Evolutionary conservation across 2,797 vertebrate species (phyloP), one percentile per base, ranked within the genome.

Genomic region (Momotus momota): DNA sequence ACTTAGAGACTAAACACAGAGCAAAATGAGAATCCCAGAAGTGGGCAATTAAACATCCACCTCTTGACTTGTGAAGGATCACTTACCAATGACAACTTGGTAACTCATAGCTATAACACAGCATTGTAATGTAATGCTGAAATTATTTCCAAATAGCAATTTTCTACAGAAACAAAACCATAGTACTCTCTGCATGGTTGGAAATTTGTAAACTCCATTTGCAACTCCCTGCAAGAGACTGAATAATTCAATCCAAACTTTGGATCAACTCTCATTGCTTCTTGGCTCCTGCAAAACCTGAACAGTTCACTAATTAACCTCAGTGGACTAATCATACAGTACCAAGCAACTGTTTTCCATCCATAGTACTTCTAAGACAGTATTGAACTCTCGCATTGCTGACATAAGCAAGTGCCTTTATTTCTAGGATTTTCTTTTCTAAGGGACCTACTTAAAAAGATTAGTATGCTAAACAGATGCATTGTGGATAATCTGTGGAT

Each of bases 301-400:
- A 95, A 51, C 52, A 45, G 72, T 29, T 91, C 10, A 1, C 38
- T 94, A 88, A 94, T 96, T 96, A 94, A 83, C 62, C 89, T 93
- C 92, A 29, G n/a, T 55, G 54, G 90, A 73, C 55, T 72, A 86
- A 79, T 93, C 79, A 67, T 27, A 25, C 41, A 81, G 67, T 64
- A 88, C 81, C 61, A 71, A 81, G 86, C 33, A 92, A 95, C 86
- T 77, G 67, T 82, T 96, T 94, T 95, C 93, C 91, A 94, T 83
- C 69, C 40, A 66, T 69, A 61, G 25, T 41, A 46, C 45, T 86
- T 89, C 79, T 88, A 86, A 89, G 73, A 88, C 69, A 83, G 80
- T 61, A 91, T 84, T 93, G 86, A 81, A 81, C 66, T 88, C 92
- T 27, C 26, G 83, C 94, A 86, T 66, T 78, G 69, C 93, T 94